Evolutionary conservation across 2,888 invertebrate species (phyloP), one percentile per base, ranked within the genome.

Genomic region (Geotrupes spiniger): DNA sequence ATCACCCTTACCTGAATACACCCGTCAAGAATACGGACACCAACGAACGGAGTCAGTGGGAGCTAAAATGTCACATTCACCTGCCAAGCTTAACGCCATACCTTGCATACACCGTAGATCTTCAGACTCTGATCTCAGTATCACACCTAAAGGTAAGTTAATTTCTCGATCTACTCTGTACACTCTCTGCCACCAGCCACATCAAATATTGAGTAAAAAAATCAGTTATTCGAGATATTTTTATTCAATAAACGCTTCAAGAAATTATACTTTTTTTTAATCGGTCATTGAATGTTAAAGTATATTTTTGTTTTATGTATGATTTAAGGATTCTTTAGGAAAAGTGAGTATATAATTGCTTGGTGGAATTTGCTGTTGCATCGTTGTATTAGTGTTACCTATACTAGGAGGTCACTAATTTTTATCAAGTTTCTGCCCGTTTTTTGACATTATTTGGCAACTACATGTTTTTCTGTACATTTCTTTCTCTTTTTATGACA

Each of bases 121-220:
- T 2, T 94, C 94, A 2, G 96, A 95, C 72, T 94, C 95, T 0
- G 96, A 96, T 74, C 77, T 93, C 58, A 93, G 90, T 76, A 84
- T 92, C 39, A 92, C 93, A 8, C 92, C 93, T 2, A 94, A 92
- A 87, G 93, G 95, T 94, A 75, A 74, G 15, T 42, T 51, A 12
- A 26, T 2, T 11, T 25, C 9, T 26, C 17, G 8, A 37, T 28
- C 36, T 10, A 42, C 29, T 39, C 29, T 36, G n/a, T n/a, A n/a
- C n/a, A n/a, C n/a, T n/a, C n/a, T n/a, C n/a, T n/a, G n/a, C n/a
- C n/a, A n/a, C n/a, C n/a, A n/a, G n/a, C n/a, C n/a, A 31, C 4
- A 11, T 11, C 10, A 11, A n/a, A n/a, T 31, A 31, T 14, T 16
- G 17, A 36, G 14, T 36, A 9, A n/a, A 14, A 14, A 36, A 9